These are phyloP conservation scores for Magallana angulata DNA, from an alignment of 1,140 invertebrate genomes.

Conservation along the genomic window DNA sequence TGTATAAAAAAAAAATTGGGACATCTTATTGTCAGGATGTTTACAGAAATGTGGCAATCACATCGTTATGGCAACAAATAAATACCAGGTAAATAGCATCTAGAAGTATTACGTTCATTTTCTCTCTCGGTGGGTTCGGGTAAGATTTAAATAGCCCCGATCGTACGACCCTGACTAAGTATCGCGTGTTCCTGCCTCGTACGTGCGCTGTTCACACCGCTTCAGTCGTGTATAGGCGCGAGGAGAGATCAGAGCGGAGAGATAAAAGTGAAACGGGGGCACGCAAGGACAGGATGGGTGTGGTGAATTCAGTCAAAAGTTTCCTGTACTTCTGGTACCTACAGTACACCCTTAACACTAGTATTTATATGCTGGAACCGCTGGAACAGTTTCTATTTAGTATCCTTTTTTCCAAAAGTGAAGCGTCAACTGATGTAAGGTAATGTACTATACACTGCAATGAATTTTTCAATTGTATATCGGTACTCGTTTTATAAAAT, in stretches of 20 bases:
- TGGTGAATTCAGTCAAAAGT: constrained; percentile 11
- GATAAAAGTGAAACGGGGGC: background rate
- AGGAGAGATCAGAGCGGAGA: background rate
- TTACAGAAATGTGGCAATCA: too few species aligned
- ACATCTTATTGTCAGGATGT: too few species aligned
- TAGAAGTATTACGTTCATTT: too few species aligned
- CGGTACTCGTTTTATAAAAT: too few species aligned
- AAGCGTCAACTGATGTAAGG: too few species aligned
- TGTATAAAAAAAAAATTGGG: too few species aligned
- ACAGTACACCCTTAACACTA: constrained; percentile 51
- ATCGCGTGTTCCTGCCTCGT: background rate
- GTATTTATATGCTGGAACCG: constrained; percentile 56
- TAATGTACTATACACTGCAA: too few species aligned
- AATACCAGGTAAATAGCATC: too few species aligned
- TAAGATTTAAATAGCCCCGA: background rate
- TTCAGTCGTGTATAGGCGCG: background rate
- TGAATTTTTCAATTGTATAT: too few species aligned
- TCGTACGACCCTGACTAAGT: background rate
- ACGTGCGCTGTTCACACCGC: too few species aligned
- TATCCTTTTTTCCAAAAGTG: constrained; percentile 44
- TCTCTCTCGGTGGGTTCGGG: too few species aligned
- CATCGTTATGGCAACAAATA: too few species aligned
- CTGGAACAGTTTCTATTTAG: constrained; percentile 49
- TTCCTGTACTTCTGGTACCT: constrained; percentile 53
- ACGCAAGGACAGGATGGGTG: background rate